Evolutionary conservation across 30 jellyfish, hydroid and myxozoan genomes (phyloP), one percentile per base, ranked within the genome.

Genomic region (Sanderia malayensis): DNA sequence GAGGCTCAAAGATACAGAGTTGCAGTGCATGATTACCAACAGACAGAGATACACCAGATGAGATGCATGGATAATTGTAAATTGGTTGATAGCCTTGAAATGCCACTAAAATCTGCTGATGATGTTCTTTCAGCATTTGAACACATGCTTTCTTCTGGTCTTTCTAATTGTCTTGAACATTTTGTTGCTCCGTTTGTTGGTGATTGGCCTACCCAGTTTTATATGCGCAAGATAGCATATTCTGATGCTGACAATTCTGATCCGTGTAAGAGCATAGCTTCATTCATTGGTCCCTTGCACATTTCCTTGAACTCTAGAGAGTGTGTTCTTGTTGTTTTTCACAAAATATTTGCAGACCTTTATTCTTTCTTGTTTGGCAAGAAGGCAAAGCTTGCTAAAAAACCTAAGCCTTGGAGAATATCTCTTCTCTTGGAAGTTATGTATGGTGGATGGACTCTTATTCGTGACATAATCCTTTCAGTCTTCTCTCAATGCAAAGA

Each of bases 351-450:
- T 49, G 55, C 67, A 20, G 69, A 69, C 52, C 55, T 69, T 4
- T 69, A 69, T 69, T 49, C 67, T 4, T 34, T 10, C 21, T 2
- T 69, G 55, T 69, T 66, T 66, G 79, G 59, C 28, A 44, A 33
- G 15, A 69, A 46, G 45, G 46, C 34, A 9, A 29, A 33, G 46
- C 45, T 69, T 22, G 2, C 81, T 21, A 41, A 46, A 4, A 69
- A 69, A 30, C 81, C 81, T 2, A 44, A 69, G 71, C 81, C 81
- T 2, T 25, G n/a, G n/a, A n/a, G n/a, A n/a, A n/a, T n/a, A n/a
- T n/a, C n/a, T n/a, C n/a, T n/a, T n/a, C n/a, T n/a, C n/a, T n/a
- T n/a, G n/a, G n/a, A n/a, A n/a, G n/a, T n/a, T n/a, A n/a, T n/a
- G n/a, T n/a, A n/a, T n/a, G n/a, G n/a, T n/a, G n/a, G n/a, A n/a